These are phyloP conservation scores for Ennomos quercinarius DNA, from an alignment of 2,888 invertebrate genomes.

Conservation along the genomic window DNA sequence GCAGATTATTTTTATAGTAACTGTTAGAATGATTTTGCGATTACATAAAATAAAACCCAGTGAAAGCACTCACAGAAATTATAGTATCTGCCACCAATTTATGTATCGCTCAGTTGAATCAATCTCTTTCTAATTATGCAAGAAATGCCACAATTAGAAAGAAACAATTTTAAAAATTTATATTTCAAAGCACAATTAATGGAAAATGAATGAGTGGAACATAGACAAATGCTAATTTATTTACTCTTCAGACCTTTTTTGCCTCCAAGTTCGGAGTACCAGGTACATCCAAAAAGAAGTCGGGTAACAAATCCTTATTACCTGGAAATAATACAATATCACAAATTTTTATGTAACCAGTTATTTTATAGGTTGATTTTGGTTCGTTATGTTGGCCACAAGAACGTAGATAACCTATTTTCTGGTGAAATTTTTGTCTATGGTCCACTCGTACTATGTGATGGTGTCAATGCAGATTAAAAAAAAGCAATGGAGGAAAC, in stretches of 20 bases:
- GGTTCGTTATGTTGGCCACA: constrained; percentile 8
- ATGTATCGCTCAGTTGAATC: too few species aligned
- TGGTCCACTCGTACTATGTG: constrained; percentile 8
- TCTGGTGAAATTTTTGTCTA: constrained; percentile 17
- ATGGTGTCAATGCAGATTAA: too few species aligned
- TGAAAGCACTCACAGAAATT: too few species aligned
- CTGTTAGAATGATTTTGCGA: too few species aligned
- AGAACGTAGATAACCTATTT: constrained; percentile 35
- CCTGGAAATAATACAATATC: constrained; percentile 77
- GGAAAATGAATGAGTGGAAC: constrained; percentile 20
- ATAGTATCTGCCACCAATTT: too few species aligned
- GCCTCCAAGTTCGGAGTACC: constrained; percentile 49
- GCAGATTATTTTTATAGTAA: too few species aligned
- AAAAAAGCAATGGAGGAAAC: too few species aligned
- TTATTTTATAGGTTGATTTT: background rate
- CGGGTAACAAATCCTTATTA: constrained; percentile 90
- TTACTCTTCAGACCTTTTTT: constrained; percentile 64
- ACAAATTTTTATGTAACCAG: constrained; percentile 9
- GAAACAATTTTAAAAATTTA: too few species aligned
- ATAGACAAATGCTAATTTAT: constrained; percentile 18
- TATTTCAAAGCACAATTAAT: too few species aligned
- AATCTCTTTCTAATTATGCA: too few species aligned
- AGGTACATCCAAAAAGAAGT: constrained; percentile 92
- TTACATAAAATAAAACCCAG: too few species aligned
- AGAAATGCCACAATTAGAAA: too few species aligned